Evolutionary conservation across 2,888 invertebrate genomes (phyloP), one percentile per base, ranked within the genome.

Genomic region (Tinea pellionella): DNA sequence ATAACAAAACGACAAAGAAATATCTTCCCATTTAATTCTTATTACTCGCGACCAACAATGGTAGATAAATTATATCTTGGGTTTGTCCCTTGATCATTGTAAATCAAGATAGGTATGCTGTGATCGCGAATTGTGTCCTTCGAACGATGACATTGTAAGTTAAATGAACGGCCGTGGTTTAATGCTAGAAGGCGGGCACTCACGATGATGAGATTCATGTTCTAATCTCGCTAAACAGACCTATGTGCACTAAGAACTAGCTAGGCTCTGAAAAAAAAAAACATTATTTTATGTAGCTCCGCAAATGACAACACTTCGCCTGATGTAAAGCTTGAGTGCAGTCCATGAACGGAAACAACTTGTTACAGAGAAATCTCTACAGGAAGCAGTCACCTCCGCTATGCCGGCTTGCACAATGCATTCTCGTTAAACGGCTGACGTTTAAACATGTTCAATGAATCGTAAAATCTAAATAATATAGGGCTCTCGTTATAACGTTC

Each of bases 1-100:
- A 87, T 87, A 87, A 82, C 81, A 84, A 86, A 85, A 82, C 81
- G 83, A 83, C 80, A 77, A 43, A 32, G 76, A 82, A 82, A 83
- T 79, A 78, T 81, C 84, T 84, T 77, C 72, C 77, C 77, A 83
- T 83, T 83, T 85, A 81, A 83, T 83, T 86, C 85, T 80, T 80
- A 81, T 79, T 79, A 78, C 75, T 74, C 66, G 71, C 69, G 66
- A 72, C 73, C 73, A 72, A 83, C 80, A 83, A 81, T 80, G 69
- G 70, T 71, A 69, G 75, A 76, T 80, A 77, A 80, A 78, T 81
- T 75, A 74, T 69, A 69, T 63, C 66, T 62, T 67, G 64, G 64
- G 65, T 53, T 59, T 42, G 55, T 51, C 30, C 69, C 71, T 73
- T 72, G 69, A 70, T 65, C 65, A 64, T 59, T 61, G 68, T 73